Conservation (phyloP, 1,140 invertebrate genomes). For the Cylas formicarius region DNA sequence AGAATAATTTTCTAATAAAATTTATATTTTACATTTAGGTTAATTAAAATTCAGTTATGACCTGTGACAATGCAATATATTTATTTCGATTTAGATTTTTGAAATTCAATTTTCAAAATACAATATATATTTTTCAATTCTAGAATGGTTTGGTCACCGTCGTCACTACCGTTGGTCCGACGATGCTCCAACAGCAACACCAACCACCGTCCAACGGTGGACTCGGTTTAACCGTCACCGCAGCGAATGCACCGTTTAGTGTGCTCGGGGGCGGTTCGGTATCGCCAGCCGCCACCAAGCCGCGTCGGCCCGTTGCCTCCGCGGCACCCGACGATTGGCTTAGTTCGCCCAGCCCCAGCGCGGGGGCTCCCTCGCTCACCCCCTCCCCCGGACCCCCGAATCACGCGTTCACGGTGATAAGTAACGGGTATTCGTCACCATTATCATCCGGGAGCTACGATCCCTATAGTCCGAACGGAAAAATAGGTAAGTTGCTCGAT, state of each 20-base stretch:
- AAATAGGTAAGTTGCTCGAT: slow-evolving; percentile 51
- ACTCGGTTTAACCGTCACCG: too few species aligned
- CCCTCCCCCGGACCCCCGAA: slow-evolving; percentile 51
- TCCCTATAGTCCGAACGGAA: slow-evolving; percentile 77
- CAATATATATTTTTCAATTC: slow-evolving; percentile 5
- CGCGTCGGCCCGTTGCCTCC: slow-evolving; percentile 27
- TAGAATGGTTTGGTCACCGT: slow-evolving; percentile 22
- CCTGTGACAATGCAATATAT: too few species aligned
- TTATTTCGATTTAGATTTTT: too few species aligned
- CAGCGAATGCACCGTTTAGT: slow-evolving; percentile 28
- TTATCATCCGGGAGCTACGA: slow-evolving; percentile 78
- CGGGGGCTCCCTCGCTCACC: slow-evolving; percentile 50
- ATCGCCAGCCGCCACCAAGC: slow-evolving; percentile 18
- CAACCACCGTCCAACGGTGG: slow-evolving; percentile 19
- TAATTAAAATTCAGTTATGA: too few species aligned
- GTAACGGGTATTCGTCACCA: slow-evolving; percentile 74
- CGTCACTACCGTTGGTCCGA: slow-evolving; percentile 11
- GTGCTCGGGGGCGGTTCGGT: slow-evolving; percentile 15
- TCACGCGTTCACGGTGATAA: slow-evolving; percentile 52
- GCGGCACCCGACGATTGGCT: slow-evolving; percentile 54
- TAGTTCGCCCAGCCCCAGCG: slow-evolving; percentile 50
- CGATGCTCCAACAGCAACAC: slow-evolving; percentile 8
- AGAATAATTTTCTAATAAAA: too few species aligned
- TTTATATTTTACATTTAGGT: too few species aligned
- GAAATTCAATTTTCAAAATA: too few species aligned